A percentile compares a stretch with the other conserved stretches of the same genome.
phyloP scores from a whole-genome alignment of 2,797 vertebrate genomes.

The Poecilia velifera region DNA sequence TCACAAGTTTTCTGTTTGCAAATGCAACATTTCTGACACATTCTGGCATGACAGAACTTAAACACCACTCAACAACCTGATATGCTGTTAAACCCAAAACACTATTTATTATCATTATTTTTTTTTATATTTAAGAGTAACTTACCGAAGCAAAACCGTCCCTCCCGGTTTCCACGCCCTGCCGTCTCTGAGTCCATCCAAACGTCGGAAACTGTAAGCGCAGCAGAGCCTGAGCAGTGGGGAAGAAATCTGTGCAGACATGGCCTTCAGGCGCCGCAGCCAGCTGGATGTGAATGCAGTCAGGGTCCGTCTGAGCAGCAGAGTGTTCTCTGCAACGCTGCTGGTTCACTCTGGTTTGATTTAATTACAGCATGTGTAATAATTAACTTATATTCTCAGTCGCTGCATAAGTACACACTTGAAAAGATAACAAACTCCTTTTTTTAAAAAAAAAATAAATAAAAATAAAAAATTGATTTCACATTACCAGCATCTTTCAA shows the following conservation, averaged over 20 bases:
- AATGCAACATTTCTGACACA: not conserved
- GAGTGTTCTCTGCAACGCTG: not conserved
- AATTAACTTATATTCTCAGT: conserved; percentile 27
- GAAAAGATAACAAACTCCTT: not conserved
- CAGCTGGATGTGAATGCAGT: not conserved
- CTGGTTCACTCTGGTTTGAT: not conserved
- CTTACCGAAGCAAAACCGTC: conserved; percentile 46
- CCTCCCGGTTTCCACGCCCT: conserved; percentile 32
- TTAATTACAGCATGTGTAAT: conserved; percentile 28
- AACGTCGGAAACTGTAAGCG: conserved; percentile 13
- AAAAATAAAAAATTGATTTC: conserved; percentile 43
- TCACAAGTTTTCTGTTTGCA: not conserved
- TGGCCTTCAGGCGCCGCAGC: not conserved
- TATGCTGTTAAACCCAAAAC: no score
- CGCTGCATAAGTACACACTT: not conserved
- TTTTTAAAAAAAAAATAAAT: conserved; percentile 11
- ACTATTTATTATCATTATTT: not conserved
- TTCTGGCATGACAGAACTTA: not conserved
- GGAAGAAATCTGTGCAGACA: conserved; percentile 29
- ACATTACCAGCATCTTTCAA: not conserved
- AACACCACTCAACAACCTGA: not conserved
- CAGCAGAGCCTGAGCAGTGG: conserved; percentile 28
- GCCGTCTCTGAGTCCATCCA: not conserved
- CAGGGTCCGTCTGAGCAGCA: no score
- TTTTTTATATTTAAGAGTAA: not conserved